Base-by-base conservation (phyloP, 2,113 vertebrate species). In the Cisticola juncidis region DNA sequence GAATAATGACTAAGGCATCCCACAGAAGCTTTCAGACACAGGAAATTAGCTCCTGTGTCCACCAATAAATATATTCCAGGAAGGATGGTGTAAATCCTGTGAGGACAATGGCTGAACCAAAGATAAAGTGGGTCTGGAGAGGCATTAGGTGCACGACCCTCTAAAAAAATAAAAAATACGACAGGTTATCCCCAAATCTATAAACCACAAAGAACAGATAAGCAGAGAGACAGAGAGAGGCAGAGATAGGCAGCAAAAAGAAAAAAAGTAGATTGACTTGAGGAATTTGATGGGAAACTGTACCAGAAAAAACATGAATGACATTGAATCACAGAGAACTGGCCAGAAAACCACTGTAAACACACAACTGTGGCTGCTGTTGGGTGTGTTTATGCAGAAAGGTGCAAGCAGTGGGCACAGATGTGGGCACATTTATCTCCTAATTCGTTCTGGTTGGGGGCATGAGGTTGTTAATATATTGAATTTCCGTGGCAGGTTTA, bases 221-320 rank as follows among this genome's bases (percentile, higher is more conserved):
- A 96, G 92, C 90, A 96, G 90, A 96, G 88, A 95, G 95, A 96
- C 90, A 93, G 92, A 95, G 73, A 95, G 73, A 94, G 80, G 94
- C 86, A 96, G 88, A 94, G 94, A 96, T 61, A 96, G 94, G 88
- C 91, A 97, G 96, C 91, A 96, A 96, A 94, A 96, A 93, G 91
- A 93, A 97, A 83, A 69, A 70, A 69, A 90, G 72, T 24, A 97
- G 94, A 93, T 61, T 90, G 87, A 95, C 72, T 95, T 29, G 35
- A 97, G 61, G 83, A 88, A 68, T 95, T 96, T 42, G 92, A 97
- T 97, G 95, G 92, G 94, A 94, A 95, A 92, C 86, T 83, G 58
- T 83, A 86, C 76, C 92, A 96, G 92, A 94, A 93, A 94, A 96
- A 96, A 92, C 93, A 95, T 88, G 93, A 74, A 96, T 88, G 92